Percentiles rank a stretch among this genome's conserved stretches.
Conservation (phyloP, 2,113 vertebrate species). For the Ceyx cyanopectus region DNA sequence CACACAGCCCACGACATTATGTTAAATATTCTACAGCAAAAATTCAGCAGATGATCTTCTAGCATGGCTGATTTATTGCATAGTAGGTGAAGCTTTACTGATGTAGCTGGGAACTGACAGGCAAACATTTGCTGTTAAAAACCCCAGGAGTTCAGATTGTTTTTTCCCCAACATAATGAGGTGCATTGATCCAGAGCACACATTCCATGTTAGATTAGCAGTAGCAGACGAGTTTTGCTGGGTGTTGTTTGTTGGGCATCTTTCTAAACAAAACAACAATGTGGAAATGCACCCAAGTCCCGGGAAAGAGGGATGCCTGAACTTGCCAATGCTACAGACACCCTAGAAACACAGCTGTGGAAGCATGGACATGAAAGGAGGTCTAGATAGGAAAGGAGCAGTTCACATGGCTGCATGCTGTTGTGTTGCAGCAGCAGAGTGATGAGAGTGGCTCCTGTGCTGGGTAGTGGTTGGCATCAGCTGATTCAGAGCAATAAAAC, state of each 20-base stretch:
- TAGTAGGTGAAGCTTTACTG: background rate
- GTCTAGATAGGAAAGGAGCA: background rate
- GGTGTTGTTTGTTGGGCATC: background rate
- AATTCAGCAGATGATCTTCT: background rate
- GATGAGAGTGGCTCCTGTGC: background rate
- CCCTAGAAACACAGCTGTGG: background rate
- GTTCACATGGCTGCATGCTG: background rate
- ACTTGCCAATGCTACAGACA: background rate
- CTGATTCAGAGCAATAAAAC: background rate
- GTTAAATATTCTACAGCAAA: background rate
- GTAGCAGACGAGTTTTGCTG: background rate
- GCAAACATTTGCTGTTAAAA: background rate
- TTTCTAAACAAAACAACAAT: background rate
- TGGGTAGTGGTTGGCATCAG: background rate
- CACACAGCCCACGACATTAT: background rate
- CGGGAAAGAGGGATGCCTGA: background rate
- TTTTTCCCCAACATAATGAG: background rate
- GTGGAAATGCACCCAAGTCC: background rate
- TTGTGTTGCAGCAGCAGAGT: rapidly evolving
- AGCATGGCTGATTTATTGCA: background rate
- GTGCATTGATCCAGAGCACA: background rate
- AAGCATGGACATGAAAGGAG: background rate
- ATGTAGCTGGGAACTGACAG: background rate
- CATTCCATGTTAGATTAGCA: background rate
- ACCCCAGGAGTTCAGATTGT: background rate